Conservation (phyloP, 2,113 vertebrate genomes). For the Oxyruncus cristatus region DNA sequence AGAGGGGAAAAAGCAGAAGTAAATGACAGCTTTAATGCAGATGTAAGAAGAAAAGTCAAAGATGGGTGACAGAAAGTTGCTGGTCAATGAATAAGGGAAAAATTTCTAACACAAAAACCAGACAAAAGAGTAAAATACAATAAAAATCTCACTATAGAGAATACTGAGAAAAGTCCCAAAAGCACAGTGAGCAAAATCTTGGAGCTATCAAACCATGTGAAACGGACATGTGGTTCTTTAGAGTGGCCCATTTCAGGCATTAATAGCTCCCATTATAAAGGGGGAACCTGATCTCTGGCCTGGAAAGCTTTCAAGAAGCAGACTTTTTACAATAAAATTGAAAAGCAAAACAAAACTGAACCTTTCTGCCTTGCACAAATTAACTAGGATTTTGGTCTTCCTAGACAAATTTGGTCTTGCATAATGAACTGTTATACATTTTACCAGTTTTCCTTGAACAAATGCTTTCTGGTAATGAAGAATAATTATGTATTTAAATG, state of each 20-base stretch:
- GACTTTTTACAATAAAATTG: conserved; percentile 62
- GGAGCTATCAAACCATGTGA: conserved; percentile 79
- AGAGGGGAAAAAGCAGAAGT: conserved; percentile 74
- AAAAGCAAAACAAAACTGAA: conserved; percentile 58
- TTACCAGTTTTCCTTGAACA: conserved; percentile 23
- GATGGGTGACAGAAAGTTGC: conserved; percentile 87
- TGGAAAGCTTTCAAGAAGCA: conserved; percentile 60
- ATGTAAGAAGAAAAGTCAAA: conserved; percentile 84
- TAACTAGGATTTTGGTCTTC: conserved; percentile 40
- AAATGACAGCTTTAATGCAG: conserved; percentile 86
- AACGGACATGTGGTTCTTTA: conserved; percentile 77
- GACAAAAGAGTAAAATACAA: conserved; percentile 88
- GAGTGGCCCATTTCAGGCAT: conserved; percentile 61
- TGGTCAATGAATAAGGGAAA: conserved; percentile 82
- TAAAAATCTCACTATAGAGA: conserved; percentile 83
- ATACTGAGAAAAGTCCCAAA: conserved; percentile 83
- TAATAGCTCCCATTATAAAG: conserved; percentile 58
- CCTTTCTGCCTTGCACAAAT: conserved; percentile 25
- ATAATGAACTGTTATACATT: conserved; percentile 33
- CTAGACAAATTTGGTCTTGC: conserved; percentile 38
- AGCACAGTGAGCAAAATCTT: conserved; percentile 87
- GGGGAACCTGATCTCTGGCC: conserved; percentile 55
- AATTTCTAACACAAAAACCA: conserved; percentile 80
- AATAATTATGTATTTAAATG: conserved; percentile 45
- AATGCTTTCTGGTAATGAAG: not conserved